Evolutionary conservation across 1,140 invertebrate species (phyloP), one percentile per base, ranked within the genome.

Genomic region (Drosophila setifemur): DNA sequence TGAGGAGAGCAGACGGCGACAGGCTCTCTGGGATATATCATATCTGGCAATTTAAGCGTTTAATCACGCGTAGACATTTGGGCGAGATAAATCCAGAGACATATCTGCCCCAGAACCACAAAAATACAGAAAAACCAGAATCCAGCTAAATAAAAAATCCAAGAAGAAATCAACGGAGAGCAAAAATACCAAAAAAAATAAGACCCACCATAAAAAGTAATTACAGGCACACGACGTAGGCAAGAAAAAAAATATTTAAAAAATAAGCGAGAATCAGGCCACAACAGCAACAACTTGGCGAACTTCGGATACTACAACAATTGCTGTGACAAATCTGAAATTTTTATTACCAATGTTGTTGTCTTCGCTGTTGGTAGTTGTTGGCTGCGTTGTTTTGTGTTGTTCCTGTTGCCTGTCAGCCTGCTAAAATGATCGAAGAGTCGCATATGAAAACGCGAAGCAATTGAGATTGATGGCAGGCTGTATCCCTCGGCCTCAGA

Each of bases 271-370:
- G 57, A 83, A 85, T 85, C 58, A 50, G 73, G 69, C 73, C 71
- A 54, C 39, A 55, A 31, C 45, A 55, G 33, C 58, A 64, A 57
- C 44, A 58, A 73, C 52, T n/a, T n/a, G n/a, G n/a, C n/a, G n/a
- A 55, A 66, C 35, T 16, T 3, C 35, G 31, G 31, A 47, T 61
- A 29, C 47, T 52, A 66, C 47, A 82, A 81, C 64, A 82, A 79
- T 66, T 86, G 72, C 81, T 81, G 75, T 86, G 81, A 86, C 81
- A 86, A 85, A 85, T 85, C 81, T 85, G 81, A 81, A 85, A 85
- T 85, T 79, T 83, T 79, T 78, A 78, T 83, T 83, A 85, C 50
- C 39, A 42, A 75, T 74, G 70, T 60, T 58, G 60, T 47, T n/a
- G n/a, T n/a, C n/a, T n/a, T n/a, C n/a, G n/a, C n/a, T n/a, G n/a